Evolutionary conservation across 2,888 invertebrate genomes (phyloP).

Genomic region (Limnephilus lunatus): DNA sequence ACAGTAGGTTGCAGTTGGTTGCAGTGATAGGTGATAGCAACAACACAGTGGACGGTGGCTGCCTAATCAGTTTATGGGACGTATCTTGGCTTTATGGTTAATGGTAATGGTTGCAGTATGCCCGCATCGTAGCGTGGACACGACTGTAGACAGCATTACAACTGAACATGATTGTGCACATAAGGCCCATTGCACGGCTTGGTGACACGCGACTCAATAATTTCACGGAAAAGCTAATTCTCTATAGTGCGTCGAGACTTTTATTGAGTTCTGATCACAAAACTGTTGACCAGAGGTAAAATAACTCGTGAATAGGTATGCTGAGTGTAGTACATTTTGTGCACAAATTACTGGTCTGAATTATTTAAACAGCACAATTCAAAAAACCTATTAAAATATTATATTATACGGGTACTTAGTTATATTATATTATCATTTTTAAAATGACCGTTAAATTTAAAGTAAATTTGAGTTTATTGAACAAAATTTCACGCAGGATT

Average conservation of each 20-base stretch:
- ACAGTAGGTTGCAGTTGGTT: background rate
- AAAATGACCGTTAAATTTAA: too few species aligned
- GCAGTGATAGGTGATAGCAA: background rate
- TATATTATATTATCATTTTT: too few species aligned
- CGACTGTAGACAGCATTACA: background rate
- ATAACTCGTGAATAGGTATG: too few species aligned
- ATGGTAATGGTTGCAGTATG: background rate
- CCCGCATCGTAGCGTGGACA: background rate
- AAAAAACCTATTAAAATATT: too few species aligned
- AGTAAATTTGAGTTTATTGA: too few species aligned
- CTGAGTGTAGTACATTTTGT: too few species aligned
- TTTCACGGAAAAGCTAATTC: background rate
- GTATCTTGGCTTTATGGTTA: background rate
- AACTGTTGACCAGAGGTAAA: too few species aligned
- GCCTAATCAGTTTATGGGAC: conserved; percentile 14
- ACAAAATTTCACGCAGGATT: too few species aligned
- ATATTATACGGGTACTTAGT: too few species aligned
- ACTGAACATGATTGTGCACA: background rate
- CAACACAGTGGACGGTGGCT: background rate
- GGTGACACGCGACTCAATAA: background rate
- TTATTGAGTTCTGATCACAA: too few species aligned
- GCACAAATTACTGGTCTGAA: too few species aligned
- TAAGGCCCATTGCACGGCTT: background rate
- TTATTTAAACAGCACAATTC: too few species aligned
- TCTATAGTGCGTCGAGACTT: background rate